A percentile compares a stretch with the other conserved stretches of the same genome.
phyloP scores from a whole-genome alignment of 2,888 invertebrate genomes.

The Caenorhabditis drosophilae region DNA sequence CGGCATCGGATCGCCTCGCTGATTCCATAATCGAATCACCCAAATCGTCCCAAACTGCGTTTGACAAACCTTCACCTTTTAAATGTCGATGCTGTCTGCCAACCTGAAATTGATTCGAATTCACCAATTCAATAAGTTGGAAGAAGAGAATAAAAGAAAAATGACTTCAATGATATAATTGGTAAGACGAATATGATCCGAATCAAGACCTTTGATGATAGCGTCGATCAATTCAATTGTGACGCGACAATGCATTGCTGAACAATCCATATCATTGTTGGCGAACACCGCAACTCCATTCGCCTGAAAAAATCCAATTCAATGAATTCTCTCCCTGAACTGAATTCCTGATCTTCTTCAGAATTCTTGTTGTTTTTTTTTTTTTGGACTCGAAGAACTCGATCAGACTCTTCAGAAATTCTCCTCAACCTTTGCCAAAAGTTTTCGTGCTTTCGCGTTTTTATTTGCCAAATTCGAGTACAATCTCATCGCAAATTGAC shows the following conservation, averaged over 20 bases:
- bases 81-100: conserved; percentile 56
- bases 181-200: conserved; percentile 47
- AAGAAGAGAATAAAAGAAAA: background rate
- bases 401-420: background rate
- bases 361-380: conserved; percentile 1
- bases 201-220: conserved; percentile 52
- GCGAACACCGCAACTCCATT: conserved; percentile 62
- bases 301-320: conserved; percentile 49
- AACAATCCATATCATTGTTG: conserved; percentile 54
- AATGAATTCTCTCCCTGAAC: too few relatives aligned
- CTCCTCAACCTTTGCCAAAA: conserved; percentile 52
- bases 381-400: background rate
- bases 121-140: too few relatives aligned
- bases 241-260: conserved; percentile 54
- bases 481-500: conserved; percentile 55
- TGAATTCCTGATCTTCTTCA: too few relatives aligned
- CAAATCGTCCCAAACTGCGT: conserved; percentile 60
- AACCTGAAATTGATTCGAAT: too few relatives aligned
- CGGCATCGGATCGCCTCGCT: conserved; percentile 53
- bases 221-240: conserved; percentile 59
- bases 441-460: conserved; percentile 56
- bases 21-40: conserved; percentile 62
- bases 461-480: conserved; percentile 43
- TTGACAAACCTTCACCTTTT: conserved; percentile 54
- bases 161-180: conserved; percentile 52